Evolutionary conservation across 2,113 vertebrate genomes (phyloP), one percentile per base, ranked within the genome.

Genomic region (Misgurnus anguillicaudatus): DNA sequence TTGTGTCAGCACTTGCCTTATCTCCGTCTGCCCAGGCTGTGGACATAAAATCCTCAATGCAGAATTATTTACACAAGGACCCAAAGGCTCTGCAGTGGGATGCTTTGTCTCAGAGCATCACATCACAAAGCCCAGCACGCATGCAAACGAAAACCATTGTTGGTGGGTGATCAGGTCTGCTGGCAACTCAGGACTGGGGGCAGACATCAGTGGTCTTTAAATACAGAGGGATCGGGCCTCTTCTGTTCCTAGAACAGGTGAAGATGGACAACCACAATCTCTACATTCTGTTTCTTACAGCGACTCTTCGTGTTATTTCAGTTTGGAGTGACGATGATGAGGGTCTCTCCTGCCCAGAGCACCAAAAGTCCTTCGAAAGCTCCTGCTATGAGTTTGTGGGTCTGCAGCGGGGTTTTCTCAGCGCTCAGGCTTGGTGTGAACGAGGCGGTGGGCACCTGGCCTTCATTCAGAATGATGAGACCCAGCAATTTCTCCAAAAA

Each of bases 341-440:
- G 2, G 48, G 39, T 42, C 60, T 77, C 0, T 74, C 78, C 69
- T 99, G 97, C 79, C 89, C 92, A 17, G 89, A 95, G 45, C 78
- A 88, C 84, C 95, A 96, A 84, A 83, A 93, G 81, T 84, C 87
- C 84, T 98, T 97, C 77, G 93, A 94, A 3, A 83, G 76, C 4
- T 94, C 94, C 0, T 99, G 97, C 83, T 98, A 97, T 4, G 94
- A 99, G 72, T 92, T 97, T 90, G 92, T 96, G 63, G 86, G 71
- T 17, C 85, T 95, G 9, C 86, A 89, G 75, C 88, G 9, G 9
- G 87, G 91, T 19, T 96, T 96, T 84, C 85, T 64, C 0, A 86
- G 86, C 11, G 95, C 96, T 62, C 94, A 99, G 91, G 89, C 86
- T 57, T 99, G 97, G 96, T 98, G 97, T 69, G 97, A 98, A 88